Evolutionary conservation across 2,888 invertebrate genomes (phyloP), one percentile per base, ranked within the genome.

Genomic region (Leptopilina syphax): DNA sequence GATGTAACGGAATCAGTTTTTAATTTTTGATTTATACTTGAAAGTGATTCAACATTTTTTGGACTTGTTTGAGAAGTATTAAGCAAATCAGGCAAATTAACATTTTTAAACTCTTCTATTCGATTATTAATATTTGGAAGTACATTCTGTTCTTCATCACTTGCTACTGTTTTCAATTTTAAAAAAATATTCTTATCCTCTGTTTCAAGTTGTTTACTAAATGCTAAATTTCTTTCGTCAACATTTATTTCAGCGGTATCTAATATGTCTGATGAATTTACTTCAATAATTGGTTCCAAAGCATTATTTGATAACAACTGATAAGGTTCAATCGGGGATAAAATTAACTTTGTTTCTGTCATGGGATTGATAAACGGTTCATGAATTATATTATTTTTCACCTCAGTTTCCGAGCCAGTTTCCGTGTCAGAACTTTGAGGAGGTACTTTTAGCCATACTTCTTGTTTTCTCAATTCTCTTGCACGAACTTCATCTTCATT

Each of bases 321-420:
- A 73, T 6, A 54, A 12, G 54, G 54, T 57, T 73, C 41, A 34
- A 57, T 57, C 54, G 34, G 50, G 44, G 24, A 12, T 13, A 8
- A 76, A 76, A 54, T 27, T 47, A 50, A 50, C 12, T 60, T 41
- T 34, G n/a, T 27, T 50, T 77, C 77, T 24, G 67, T 68, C 12
- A 50, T 50, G 10, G 80, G 57, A 79, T 60, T 76, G 47, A 77
- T 82, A 41, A 79, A 47, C 76, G 82, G 76, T 67, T 85, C 83
- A 80, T 83, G 81, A 81, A 70, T 77, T 79, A 81, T 66, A 68
- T 77, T 85, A 85, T 87, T 88, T 92, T 94, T 93, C 94, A 95
- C 96, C 95, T 96, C 96, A 86, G 95, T 95, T 92, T 95, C 95
- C 79, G 94, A 94, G 89, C 94, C 94, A 50, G 94, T 94, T 87